Conservation (phyloP, 2,113 vertebrate species). For the Smithornis capensis region DNA sequence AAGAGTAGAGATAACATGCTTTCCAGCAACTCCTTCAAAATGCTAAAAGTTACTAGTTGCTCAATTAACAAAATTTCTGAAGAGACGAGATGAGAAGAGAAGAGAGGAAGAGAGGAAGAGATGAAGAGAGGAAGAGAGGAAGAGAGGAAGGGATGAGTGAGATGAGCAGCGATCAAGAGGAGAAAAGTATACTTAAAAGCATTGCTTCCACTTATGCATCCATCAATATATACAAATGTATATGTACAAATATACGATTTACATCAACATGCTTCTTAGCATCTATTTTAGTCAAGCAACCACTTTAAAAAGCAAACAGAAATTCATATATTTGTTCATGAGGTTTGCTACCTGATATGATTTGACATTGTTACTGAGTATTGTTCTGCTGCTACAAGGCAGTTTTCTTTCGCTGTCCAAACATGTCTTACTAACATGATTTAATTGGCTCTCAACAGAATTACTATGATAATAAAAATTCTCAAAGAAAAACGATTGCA, state of each 20-base stretch:
- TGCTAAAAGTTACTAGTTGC: neutral
- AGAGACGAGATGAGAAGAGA: neutral
- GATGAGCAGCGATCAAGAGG: neutral
- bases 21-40: neutral
- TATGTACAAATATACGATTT: neutral
- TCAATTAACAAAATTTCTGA: neutral
- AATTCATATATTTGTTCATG: neutral
- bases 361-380: neutral
- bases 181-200: neutral
- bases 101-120: neutral
- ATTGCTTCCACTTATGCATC: neutral
- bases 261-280: neutral
- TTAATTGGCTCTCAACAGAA: neutral
- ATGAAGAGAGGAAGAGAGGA: neutral
- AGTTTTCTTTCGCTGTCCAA: neutral
- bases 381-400: neutral
- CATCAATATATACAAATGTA: too few relatives aligned
- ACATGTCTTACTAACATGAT: slow-evolving; percentile 5
- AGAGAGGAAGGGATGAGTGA: neutral
- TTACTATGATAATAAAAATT: slow-evolving; percentile 41
- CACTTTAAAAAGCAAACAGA: neutral
- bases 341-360: neutral
- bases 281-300: neutral
- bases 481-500: slow-evolving; percentile 1
- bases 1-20: neutral